phyloP scores from a whole-genome alignment of 2,888 invertebrate genomes.

The Temnothorax ravouxi region DNA sequence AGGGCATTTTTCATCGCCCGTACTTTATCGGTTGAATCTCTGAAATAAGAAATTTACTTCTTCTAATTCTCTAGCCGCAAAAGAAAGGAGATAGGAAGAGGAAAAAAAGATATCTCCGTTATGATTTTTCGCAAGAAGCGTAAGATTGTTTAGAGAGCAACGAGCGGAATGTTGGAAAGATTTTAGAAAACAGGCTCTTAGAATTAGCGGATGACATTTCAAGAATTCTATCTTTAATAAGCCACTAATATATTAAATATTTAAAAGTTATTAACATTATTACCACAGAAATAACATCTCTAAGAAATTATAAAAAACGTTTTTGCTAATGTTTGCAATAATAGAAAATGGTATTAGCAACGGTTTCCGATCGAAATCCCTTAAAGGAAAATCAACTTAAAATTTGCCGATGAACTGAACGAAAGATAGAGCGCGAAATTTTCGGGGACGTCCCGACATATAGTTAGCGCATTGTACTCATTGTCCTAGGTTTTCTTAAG shows the following conservation, averaged over 20 bases:
- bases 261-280: neutral
- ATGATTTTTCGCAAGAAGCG: neutral
- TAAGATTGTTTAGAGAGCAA: conserved; percentile 1
- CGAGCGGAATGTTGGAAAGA: neutral
- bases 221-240: neutral
- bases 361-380: neutral
- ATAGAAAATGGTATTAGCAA: neutral
- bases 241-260: neutral
- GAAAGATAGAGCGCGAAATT: conserved; percentile 9
- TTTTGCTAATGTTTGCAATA: neutral
- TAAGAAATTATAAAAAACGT: neutral
- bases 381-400: neutral
- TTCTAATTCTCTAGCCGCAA: conserved; percentile 30
- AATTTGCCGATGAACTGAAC: neutral
- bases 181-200: neutral
- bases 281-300: neutral
- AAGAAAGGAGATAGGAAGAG: neutral
- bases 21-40: conserved; percentile 30
- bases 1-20: conserved; percentile 38
- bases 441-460: conserved; percentile 38
- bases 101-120: neutral
- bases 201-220: neutral
- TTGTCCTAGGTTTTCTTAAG: conserved; percentile 63
- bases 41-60: conserved; percentile 40
- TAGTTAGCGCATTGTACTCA: conserved; percentile 67